These are phyloP conservation scores for Augiades crinisus DNA, from an alignment of 2,888 invertebrate genomes.

Conservation along the genomic window DNA sequence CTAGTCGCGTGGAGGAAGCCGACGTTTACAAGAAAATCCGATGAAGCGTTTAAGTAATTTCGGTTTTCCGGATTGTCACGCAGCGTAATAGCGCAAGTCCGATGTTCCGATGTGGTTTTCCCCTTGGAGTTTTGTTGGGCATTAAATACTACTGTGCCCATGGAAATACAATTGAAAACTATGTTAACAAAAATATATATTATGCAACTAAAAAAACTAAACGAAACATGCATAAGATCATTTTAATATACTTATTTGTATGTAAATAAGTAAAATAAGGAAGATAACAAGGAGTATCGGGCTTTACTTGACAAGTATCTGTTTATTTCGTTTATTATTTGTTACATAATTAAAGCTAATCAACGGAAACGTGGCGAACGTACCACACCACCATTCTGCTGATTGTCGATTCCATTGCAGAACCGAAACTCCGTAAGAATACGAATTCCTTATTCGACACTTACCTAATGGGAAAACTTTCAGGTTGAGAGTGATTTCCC, in stretches of 20 bases:
- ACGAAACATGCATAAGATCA: no score
- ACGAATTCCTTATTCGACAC: slow-evolving; percentile 25
- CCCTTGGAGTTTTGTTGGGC: not conserved
- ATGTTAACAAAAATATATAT: no score
- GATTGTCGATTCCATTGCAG: slow-evolving; percentile 22
- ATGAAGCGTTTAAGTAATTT: slow-evolving; percentile 74
- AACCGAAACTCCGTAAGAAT: slow-evolving; percentile 21
- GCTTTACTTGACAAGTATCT: no score
- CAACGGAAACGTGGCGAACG: not conserved
- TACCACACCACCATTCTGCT: slow-evolving; percentile 1
- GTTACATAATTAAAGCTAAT: not conserved
- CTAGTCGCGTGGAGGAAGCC: slow-evolving; percentile 38
- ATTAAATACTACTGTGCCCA: not conserved
- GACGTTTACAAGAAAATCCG: slow-evolving; percentile 68
- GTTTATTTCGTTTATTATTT: no score
- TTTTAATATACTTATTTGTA: no score
- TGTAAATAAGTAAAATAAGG: no score
- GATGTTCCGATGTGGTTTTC: slow-evolving; percentile 6
- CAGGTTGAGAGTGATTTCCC: slow-evolving; percentile 28
- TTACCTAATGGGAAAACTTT: slow-evolving; percentile 35
- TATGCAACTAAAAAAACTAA: no score
- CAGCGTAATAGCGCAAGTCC: slow-evolving; percentile 35
- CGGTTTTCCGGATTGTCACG: slow-evolving; percentile 73
- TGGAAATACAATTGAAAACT: no score
- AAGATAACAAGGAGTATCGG: no score